Evolutionary conservation across 2,113 vertebrate species (phyloP), one percentile per base, ranked within the genome.

Genomic region (Myanophis thanlyinensis): DNA sequence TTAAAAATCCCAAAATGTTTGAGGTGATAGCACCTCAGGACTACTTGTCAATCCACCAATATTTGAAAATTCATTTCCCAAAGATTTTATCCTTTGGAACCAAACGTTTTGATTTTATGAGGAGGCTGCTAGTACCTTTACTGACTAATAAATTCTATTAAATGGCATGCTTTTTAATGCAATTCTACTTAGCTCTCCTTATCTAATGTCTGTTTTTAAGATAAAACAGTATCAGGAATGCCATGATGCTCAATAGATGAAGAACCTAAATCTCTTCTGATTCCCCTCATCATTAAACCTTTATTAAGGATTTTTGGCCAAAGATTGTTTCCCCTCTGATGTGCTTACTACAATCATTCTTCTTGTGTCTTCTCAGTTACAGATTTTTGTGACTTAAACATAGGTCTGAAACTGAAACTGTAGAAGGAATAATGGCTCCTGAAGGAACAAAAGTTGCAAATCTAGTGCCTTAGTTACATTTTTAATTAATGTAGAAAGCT

Each of bases 1-100:
- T n/a, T 35, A 35, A 90, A 90, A n/a, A 90, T n/a, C n/a, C n/a
- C n/a, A 86, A 85, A 85, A 46, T 90, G 52, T 54, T 44, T 92
- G n/a, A 62, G 9, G 49, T 49, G 52, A 62, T 47, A 86, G n/a
- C 53, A 86, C 20, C n/a, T 25, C 47, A 27, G 12, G 48, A 48
- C 11, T 87, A 51, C 15, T 2, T 52, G 48, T n/a, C 15, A 35
- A 40, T 49, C 48, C 48, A 51, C 27, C 5, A n/a, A 12, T n/a
- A 52, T 30, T 6, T 49, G 85, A 87, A 87, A 52, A 52, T 20
- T 51, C 48, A 51, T n/a, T 48, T 30, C 86, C 4, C 6, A 87
- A 51, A 51, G 30, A 3, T 35, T 35, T 35, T 52, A 15, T 51
- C 30, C 49, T 52, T 51, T 35, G 47, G 49, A n/a, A 52, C 48